Percentiles rank a stretch among this genome's conserved stretches.
Evolutionary conservation across 2,797 vertebrate species (phyloP).

Genomic region (Acrocephalus scirpaceus): DNA sequence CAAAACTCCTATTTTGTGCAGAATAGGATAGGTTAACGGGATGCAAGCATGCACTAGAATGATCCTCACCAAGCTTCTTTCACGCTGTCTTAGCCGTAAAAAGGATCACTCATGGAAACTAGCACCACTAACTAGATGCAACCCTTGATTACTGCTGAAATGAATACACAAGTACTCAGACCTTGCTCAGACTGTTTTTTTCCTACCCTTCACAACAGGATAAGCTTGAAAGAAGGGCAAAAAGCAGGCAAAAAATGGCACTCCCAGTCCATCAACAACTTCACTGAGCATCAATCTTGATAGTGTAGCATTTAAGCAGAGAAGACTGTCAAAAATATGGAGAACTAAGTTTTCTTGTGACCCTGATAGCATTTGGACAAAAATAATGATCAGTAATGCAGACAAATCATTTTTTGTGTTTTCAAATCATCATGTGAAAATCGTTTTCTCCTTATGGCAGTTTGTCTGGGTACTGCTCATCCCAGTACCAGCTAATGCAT

Average conservation of each 20-base stretch:
- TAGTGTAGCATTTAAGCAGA: not conserved
- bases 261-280: not conserved
- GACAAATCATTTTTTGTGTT: not conserved
- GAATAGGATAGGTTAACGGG: not conserved
- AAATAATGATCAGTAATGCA: not conserved
- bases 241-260: not conserved
- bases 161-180: not conserved
- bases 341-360: not conserved
- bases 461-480: not conserved
- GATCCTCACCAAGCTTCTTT: not conserved
- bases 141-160: not conserved
- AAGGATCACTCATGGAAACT: not conserved
- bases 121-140: not conserved
- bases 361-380: not conserved
- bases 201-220: not conserved
- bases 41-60: not conserved
- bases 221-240: not conserved
- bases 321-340: not conserved
- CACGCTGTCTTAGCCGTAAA: accelerated
- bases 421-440: not conserved
- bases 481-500: not conserved
- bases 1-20: not conserved
- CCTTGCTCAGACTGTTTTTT: not conserved
- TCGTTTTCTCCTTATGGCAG: accelerated
- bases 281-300: not conserved